Conservation (phyloP, 2,888 invertebrate genomes). For the Ichneumoninae sp. region DNA sequence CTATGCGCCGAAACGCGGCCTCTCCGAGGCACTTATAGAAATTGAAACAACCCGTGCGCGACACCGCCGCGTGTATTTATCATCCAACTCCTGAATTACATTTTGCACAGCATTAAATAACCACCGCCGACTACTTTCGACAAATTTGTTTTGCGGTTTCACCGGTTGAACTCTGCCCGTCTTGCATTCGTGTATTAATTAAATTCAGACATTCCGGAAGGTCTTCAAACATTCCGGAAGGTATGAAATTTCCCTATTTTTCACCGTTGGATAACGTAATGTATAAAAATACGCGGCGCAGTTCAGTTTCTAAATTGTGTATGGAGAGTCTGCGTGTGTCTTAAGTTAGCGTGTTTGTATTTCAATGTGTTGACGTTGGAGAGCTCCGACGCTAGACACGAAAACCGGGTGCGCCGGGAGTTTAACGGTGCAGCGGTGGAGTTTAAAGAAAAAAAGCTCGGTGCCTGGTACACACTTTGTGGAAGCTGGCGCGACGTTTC, state of each 20-base stretch:
- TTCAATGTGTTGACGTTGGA: background rate
- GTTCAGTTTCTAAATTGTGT: background rate
- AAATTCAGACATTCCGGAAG: background rate
- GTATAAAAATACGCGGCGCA: background rate
- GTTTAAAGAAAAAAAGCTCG: slow-evolving; percentile 40
- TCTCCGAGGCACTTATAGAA: slow-evolving; percentile 2
- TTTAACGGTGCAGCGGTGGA: slow-evolving; percentile 39
- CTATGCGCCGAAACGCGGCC: background rate
- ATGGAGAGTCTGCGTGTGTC: background rate
- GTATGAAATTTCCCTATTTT: background rate
- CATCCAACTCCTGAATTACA: slow-evolving; percentile 1
- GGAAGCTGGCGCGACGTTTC: slow-evolving; percentile 45
- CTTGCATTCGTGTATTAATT: background rate
- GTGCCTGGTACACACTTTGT: slow-evolving; percentile 33
- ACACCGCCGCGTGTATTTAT: background rate
- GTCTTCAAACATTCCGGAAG: background rate
- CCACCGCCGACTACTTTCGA: background rate
- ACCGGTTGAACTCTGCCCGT: background rate
- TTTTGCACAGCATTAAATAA: background rate
- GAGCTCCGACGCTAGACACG: background rate
- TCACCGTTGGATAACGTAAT: background rate
- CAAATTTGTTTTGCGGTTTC: background rate
- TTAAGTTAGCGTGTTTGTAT: background rate
- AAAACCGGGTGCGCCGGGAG: slow-evolving; percentile 32
- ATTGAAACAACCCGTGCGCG: background rate